Percentiles rank a stretch among this genome's conserved stretches.
Evolutionary conservation across 2,113 vertebrate species (phyloP).

Genomic region (Gobius niger): DNA sequence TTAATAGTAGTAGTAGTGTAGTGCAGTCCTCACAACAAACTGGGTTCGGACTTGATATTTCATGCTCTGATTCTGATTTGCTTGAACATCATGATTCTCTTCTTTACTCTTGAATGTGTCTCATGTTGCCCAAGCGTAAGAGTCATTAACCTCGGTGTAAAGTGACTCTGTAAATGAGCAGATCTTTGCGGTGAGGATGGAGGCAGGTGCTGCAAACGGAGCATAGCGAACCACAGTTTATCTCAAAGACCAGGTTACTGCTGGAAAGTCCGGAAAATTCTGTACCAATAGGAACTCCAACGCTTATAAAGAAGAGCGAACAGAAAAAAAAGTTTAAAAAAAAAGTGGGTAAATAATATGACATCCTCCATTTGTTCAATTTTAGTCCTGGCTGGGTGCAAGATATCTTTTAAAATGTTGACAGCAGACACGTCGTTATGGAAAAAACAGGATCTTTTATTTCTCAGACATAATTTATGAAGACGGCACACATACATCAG

Average conservation of each 20-base stretch:
- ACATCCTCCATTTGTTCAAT: too few species aligned
- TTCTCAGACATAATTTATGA: neutral
- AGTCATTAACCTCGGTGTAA: neutral
- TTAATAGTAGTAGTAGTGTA: too few species aligned
- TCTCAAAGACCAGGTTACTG: neutral
- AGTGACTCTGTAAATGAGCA: neutral
- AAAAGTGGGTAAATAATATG: too few species aligned
- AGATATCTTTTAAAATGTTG: neutral
- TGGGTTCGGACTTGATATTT: too few species aligned
- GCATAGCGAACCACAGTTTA: neutral
- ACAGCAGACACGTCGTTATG: neutral
- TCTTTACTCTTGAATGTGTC: too few species aligned
- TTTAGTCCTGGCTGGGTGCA: too few species aligned
- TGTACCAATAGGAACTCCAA: neutral
- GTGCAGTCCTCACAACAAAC: too few species aligned
- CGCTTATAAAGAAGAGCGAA: too few species aligned
- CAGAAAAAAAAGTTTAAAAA: neutral
- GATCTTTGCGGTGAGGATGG: neutral
- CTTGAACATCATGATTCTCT: too few species aligned
- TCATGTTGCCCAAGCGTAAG: neutral
- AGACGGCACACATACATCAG: neutral
- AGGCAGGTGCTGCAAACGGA: neutral
- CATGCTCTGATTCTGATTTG: too few species aligned
- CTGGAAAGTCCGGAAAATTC: conserved; percentile 7
- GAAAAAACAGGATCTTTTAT: conserved; percentile 10